These are phyloP conservation scores for Parapsyche elsis DNA, from an alignment of 1,140 invertebrate species.

Conservation along the genomic window DNA sequence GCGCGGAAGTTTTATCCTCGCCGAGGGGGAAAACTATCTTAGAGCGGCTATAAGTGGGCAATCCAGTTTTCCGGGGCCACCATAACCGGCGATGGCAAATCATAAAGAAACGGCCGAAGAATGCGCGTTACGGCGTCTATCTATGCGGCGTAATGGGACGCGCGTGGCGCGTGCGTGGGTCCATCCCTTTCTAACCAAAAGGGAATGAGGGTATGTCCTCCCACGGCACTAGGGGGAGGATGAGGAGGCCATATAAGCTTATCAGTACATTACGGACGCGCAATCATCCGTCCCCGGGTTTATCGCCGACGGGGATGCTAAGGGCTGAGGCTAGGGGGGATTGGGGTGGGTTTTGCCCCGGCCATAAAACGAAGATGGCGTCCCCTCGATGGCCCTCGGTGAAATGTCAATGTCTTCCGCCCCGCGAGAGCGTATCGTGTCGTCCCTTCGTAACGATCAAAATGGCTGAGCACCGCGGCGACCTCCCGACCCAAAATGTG, in stretches of 20 bases:
- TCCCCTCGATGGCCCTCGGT: slow-evolving; percentile 54
- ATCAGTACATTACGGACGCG: slow-evolving; percentile 54
- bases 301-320: slow-evolving; percentile 44
- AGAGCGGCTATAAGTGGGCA: slow-evolving; percentile 1
- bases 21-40: background rate
- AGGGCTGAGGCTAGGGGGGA: background rate
- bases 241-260: slow-evolving; percentile 55
- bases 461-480: slow-evolving; percentile 35
- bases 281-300: slow-evolving; percentile 53
- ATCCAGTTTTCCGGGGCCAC: slow-evolving; percentile 30
- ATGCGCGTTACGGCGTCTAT: slow-evolving; percentile 36
- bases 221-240: slow-evolving; percentile 11
- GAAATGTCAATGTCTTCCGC: slow-evolving; percentile 56
- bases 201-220: background rate
- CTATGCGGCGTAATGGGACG: slow-evolving; percentile 5
- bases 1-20: no score
- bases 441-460: slow-evolving; percentile 53
- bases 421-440: slow-evolving; percentile 41
- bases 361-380: slow-evolving; percentile 54
- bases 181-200: background rate
- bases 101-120: slow-evolving; percentile 51
- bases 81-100: slow-evolving; percentile 37
- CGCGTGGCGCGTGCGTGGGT: slow-evolving; percentile 24
- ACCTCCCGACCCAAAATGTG: slow-evolving; percentile 33
- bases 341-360: background rate